Evolutionary conservation across 30 jellyfish, hydroid and myxozoan genomes (phyloP).

Genomic region (Rhopilema esculentum): DNA sequence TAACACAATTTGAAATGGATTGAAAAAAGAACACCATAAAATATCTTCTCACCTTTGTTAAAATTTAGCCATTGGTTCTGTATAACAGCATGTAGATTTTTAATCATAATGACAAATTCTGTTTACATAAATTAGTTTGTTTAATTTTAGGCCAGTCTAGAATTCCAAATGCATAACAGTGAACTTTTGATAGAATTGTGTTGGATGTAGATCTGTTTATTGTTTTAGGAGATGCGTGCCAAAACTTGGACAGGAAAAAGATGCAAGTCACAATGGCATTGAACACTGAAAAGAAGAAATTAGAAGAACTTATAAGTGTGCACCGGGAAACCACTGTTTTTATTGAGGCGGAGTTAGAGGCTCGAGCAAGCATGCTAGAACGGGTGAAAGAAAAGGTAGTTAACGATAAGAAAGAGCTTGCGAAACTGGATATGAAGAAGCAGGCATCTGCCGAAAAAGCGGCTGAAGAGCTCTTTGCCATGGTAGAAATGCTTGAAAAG

Average conservation of each 20-base stretch:
- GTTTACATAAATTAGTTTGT: too few relatives aligned
- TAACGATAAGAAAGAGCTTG: constrained; percentile 86
- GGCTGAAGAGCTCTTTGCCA: constrained; percentile 91
- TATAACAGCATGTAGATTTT: too few relatives aligned
- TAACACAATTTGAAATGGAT: too few relatives aligned
- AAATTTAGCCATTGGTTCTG: too few relatives aligned
- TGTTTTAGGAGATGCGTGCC: constrained; percentile 72
- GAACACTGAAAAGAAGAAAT: constrained; percentile 74
- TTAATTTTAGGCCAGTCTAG: neutral
- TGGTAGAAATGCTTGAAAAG: constrained; percentile 92
- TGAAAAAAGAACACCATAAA: too few relatives aligned
- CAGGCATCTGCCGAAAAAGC: constrained; percentile 84
- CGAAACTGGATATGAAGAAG: constrained; percentile 93
- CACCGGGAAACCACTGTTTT: constrained; percentile 89
- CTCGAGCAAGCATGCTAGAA: constrained; percentile 76
- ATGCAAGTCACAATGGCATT: constrained; percentile 44
- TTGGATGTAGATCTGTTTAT: neutral
- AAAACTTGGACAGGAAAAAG: constrained; percentile 77
- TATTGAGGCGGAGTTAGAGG: constrained; percentile 94
- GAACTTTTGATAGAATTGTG: too few relatives aligned
- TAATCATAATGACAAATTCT: too few relatives aligned
- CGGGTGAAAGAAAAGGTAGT: constrained; percentile 87
- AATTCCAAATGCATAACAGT: too few relatives aligned
- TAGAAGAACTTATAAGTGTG: constrained; percentile 79
- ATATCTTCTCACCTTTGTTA: too few relatives aligned